Evolutionary conservation across 2,113 vertebrate species (phyloP), one percentile per base, ranked within the genome.

Genomic region (Elephas maximus): DNA sequence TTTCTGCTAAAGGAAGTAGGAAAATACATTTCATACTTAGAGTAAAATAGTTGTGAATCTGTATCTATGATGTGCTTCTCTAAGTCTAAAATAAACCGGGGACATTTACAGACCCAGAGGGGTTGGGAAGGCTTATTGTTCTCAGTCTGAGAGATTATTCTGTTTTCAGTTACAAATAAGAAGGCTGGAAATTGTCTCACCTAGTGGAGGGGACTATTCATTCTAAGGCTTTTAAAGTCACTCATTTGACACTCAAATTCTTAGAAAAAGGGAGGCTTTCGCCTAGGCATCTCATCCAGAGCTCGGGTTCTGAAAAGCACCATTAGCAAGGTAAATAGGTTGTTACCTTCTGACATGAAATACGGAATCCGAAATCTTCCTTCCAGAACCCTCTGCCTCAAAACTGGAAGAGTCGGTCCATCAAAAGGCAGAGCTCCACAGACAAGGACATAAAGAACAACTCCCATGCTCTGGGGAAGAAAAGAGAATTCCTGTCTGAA

Each of bases 271-370:
- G 28, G 28, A 90, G 60, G 53, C 30, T 74, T 90, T 83, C 67
- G 69, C 69, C 51, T 57, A 85, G 65, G 71, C 4, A 85, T 77
- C 94, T 96, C 48, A 92, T 71, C 15, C 28, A 44, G 21, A 80
- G 63, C 69, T 90, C 65, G 85, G 1, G 85, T 11, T 84, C 0
- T 23, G 1, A 60, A 57, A 30, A 78, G 67, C 7, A 2, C 0
- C 5, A 21, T 87, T 74, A 80, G n/a, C 48, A 90, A 79, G 57
- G 88, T 44, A 57, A 89, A 94, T 37, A 87, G 10, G 91, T 98
- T 98, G 91, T 99, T 99, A 99, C 99, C 99, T 99, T 99, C 99
- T 76, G 99, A 99, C 99, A 99, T 99, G 98, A 99, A 99, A 98
- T 99, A 99, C 1, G 99, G 99, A 98, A 99, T 99, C 77, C 99